Evolutionary conservation across 2,113 vertebrate species (phyloP).

Genomic region (Stercorarius parasiticus): DNA sequence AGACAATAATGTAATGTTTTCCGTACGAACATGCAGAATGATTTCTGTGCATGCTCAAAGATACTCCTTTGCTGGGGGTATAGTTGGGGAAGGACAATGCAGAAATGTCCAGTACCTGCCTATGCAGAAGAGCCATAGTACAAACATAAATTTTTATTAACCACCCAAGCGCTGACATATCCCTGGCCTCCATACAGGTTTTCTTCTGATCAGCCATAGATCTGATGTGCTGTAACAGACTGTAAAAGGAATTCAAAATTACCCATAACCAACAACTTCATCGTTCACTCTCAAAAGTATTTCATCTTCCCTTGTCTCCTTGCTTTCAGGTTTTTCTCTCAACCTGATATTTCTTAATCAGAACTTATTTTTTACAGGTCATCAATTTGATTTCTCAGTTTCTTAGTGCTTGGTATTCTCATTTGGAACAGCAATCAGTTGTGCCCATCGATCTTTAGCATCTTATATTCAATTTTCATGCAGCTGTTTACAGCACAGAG

Average conservation of each 20-base stretch:
- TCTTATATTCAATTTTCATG: constrained; percentile 27
- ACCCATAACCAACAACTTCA: constrained; percentile 22
- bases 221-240: constrained; percentile 3
- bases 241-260: constrained; percentile 50
- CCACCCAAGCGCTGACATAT: background rate
- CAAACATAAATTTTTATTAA: background rate
- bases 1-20: background rate
- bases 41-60: background rate
- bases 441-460: constrained; percentile 42
- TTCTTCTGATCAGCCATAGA: background rate
- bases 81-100: background rate
- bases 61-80: background rate
- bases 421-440: constrained; percentile 33
- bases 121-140: background rate
- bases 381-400: constrained; percentile 48
- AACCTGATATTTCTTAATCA: constrained; percentile 48
- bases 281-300: constrained; percentile 35
- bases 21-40: background rate
- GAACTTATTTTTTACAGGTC: constrained; percentile 62
- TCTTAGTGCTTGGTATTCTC: constrained; percentile 27
- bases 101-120: background rate
- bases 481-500: background rate
- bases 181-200: background rate
- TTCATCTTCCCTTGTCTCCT: constrained; percentile 47
- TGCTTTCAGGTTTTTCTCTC: constrained; percentile 42